Evolutionary conservation across 2,888 invertebrate species (phyloP).

Genomic region (Drosophila imparisetae): DNA sequence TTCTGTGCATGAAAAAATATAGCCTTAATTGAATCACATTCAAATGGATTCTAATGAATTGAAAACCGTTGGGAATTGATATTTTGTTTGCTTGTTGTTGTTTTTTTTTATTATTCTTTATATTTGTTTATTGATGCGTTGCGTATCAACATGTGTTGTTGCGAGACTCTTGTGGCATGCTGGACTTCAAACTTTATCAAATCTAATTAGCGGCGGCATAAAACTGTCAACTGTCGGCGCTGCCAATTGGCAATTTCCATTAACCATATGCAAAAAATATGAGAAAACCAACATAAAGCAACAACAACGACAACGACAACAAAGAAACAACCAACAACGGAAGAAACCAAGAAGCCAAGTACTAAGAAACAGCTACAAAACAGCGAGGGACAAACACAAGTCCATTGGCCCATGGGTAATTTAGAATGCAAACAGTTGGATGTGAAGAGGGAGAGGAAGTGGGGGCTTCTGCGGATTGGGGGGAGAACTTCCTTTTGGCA

Average conservation of each 20-base stretch:
- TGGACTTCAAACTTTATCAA: constrained; percentile 48
- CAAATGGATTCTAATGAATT: constrained; percentile 9
- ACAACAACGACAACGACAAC: constrained; percentile 1
- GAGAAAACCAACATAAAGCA: constrained; percentile 1
- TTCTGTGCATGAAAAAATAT: constrained; percentile 5
- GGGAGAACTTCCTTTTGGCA: constrained; percentile 68
- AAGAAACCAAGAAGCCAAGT: constrained; percentile 48
- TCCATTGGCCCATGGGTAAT: constrained; percentile 71
- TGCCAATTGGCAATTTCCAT: constrained; percentile 42
- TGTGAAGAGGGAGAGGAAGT: background rate
- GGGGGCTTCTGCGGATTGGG: constrained; percentile 1
- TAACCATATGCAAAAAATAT: constrained; percentile 42
- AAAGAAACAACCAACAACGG: constrained; percentile 22
- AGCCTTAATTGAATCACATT: background rate
- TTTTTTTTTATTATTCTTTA: background rate
- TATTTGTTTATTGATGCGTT: constrained; percentile 41
- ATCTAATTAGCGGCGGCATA: constrained; percentile 62
- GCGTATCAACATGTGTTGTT: constrained; percentile 51
- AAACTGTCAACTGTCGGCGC: constrained; percentile 52
- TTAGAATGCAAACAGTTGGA: constrained; percentile 71
- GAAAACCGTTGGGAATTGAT: constrained; percentile 32
- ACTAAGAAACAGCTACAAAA: constrained; percentile 21
- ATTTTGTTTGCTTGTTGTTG: constrained; percentile 7
- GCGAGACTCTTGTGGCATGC: background rate
- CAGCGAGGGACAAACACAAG: constrained; percentile 40